These are phyloP conservation scores for Ginglymostoma cirratum DNA, from an alignment of 2,113 vertebrate genomes.

Conservation along the genomic window DNA sequence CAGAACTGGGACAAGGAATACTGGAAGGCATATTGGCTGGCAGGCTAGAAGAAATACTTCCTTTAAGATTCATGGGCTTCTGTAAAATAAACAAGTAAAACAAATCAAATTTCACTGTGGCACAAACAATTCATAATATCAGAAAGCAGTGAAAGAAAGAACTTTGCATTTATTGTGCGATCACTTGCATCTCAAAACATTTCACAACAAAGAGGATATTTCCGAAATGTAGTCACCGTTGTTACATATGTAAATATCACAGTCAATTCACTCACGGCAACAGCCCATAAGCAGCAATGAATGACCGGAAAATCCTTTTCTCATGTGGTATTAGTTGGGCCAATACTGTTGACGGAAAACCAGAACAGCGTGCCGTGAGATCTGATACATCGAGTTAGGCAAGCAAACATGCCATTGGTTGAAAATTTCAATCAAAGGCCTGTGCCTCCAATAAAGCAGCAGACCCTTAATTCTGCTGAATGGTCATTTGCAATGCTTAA, in stretches of 20 bases:
- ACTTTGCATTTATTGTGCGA: not conserved
- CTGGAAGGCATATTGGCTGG: constrained; percentile 58
- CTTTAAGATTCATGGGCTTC: constrained; percentile 50
- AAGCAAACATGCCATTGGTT: not conserved
- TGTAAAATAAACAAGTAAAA: constrained; percentile 40
- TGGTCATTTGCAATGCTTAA: not conserved
- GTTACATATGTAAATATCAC: not conserved
- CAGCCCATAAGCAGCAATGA: not conserved
- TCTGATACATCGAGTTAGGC: not conserved
- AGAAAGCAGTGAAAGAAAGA: not conserved
- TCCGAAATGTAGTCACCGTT: not conserved
- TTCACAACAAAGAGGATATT: not conserved
- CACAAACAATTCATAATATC: not conserved
- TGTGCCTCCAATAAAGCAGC: not conserved
- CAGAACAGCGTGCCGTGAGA: not conserved
- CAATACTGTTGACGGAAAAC: not conserved
- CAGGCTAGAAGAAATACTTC: constrained; percentile 55
- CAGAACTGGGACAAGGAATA: constrained; percentile 59
- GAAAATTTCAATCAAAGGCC: not conserved
- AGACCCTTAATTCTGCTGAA: not conserved
- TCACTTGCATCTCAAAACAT: not conserved
- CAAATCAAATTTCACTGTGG: not conserved
- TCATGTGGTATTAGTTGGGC: not conserved
- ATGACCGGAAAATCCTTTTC: not conserved
- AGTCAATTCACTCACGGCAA: not conserved